A percentile compares a stretch with the other conserved stretches of the same genome.
Conservation (phyloP, 2,888 invertebrate genomes). For the Seira sanloemensis region DNA sequence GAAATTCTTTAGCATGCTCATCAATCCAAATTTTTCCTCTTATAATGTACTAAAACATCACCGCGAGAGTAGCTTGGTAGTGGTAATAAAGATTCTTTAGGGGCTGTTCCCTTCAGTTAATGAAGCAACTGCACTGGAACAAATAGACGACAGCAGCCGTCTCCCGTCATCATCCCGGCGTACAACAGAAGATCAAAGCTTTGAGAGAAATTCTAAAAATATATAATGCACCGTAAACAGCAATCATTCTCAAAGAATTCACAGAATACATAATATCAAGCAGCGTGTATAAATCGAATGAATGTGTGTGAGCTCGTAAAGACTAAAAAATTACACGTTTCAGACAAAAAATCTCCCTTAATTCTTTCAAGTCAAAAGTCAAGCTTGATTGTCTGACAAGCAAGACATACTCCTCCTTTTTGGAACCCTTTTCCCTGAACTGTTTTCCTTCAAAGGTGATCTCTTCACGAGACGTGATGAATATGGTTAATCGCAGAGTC, state of each 20-base stretch:
- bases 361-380: slow-evolving; percentile 61
- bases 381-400: slow-evolving; percentile 59
- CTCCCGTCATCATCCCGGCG: slow-evolving; percentile 59
- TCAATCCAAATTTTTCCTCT: background rate
- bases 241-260: slow-evolving; percentile 7
- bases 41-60: slow-evolving; percentile 6
- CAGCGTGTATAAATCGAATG: slow-evolving; percentile 11
- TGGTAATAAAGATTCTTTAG: slow-evolving; percentile 46
- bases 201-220: slow-evolving; percentile 52
- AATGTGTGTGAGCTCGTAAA: slow-evolving; percentile 44
- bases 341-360: slow-evolving; percentile 46
- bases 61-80: background rate
- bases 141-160: slow-evolving; percentile 64
- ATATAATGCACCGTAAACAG: slow-evolving; percentile 45
- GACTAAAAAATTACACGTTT: slow-evolving; percentile 65
- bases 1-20: background rate
- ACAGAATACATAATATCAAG: background rate
- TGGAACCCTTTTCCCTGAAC: slow-evolving; percentile 38
- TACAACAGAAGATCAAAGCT: slow-evolving; percentile 43
- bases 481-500: background rate
- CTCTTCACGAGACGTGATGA: slow-evolving; percentile 4
- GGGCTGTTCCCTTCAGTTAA: slow-evolving; percentile 56
- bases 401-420: slow-evolving; percentile 12
- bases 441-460: background rate
- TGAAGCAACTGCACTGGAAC: slow-evolving; percentile 66